Evolutionary conservation across 2,113 vertebrate species (phyloP).

Genomic region (Formicarius rufipectus): DNA sequence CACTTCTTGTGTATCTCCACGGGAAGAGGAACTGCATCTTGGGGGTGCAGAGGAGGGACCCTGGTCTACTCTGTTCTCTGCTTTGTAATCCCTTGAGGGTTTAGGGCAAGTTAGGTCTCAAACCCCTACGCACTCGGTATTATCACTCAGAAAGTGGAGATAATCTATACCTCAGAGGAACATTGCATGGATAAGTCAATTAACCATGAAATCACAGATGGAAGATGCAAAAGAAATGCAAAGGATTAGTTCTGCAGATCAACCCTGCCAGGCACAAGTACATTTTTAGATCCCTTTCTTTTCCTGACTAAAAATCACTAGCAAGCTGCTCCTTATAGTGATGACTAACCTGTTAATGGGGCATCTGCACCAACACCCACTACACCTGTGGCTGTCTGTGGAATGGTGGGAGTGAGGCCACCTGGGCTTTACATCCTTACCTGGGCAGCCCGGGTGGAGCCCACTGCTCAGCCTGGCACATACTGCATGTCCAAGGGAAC

Average conservation of each 20-base stretch:
- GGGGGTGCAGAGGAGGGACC: background rate
- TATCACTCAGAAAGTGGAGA: constrained; percentile 3
- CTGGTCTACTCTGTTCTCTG: background rate
- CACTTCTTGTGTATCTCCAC: background rate
- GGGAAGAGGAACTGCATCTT: background rate
- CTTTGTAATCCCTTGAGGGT: background rate
- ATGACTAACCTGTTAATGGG: background rate
- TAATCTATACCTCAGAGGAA: constrained; percentile 48
- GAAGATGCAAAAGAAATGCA: constrained; percentile 39
- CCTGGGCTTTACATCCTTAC: background rate
- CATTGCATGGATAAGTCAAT: constrained; percentile 38
- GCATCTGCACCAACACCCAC: fast-evolving
- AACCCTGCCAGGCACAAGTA: constrained; percentile 14
- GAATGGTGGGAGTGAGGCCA: background rate
- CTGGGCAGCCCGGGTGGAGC: background rate
- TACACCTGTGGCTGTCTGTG: background rate
- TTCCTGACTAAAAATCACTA: background rate
- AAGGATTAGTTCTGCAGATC: constrained; percentile 29
- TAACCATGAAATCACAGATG: constrained; percentile 57
- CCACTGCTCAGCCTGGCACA: background rate
- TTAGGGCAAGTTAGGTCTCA: background rate
- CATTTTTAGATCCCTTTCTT: background rate
- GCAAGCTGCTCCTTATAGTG: background rate
- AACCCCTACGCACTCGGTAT: fast-evolving
- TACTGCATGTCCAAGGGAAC: background rate